These are phyloP conservation scores for Triops cancriformis DNA, from an alignment of 1,140 invertebrate genomes.

Conservation along the genomic window DNA sequence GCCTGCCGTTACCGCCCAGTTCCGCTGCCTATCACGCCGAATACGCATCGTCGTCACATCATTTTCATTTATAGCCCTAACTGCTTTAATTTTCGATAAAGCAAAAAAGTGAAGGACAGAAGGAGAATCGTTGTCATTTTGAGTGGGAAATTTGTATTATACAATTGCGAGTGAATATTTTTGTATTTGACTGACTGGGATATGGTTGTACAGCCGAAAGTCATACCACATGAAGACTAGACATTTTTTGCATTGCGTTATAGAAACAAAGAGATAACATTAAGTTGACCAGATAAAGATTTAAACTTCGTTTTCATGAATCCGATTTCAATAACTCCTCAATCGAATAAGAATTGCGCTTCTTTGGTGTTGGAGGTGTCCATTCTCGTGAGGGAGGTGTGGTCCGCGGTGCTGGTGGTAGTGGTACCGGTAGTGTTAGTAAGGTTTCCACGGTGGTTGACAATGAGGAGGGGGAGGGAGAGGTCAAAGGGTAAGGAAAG, in stretches of 20 bases:
- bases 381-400: constrained; percentile 12
- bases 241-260: neutral
- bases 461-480: neutral
- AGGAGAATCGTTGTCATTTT: constrained; percentile 1
- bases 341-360: constrained; percentile 74
- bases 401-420: neutral
- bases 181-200: neutral
- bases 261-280: constrained; percentile 12
- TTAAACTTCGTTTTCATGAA: neutral
- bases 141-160: neutral
- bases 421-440: neutral
- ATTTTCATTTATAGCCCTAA: constrained; percentile 48
- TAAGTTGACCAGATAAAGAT: neutral
- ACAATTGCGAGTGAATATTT: neutral
- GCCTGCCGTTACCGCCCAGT: neutral
- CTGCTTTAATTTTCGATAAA: neutral
- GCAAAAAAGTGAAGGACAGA: neutral
- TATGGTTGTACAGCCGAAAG: neutral
- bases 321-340: constrained; percentile 69
- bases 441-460: neutral
- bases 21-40: constrained; percentile 40
- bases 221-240: constrained; percentile 10
- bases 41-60: constrained; percentile 52
- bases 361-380: constrained; percentile 40
- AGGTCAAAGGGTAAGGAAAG: constrained; percentile 1